These are phyloP conservation scores for Conus betulinus DNA, from an alignment of 1,140 invertebrate genomes.

Conservation along the genomic window DNA sequence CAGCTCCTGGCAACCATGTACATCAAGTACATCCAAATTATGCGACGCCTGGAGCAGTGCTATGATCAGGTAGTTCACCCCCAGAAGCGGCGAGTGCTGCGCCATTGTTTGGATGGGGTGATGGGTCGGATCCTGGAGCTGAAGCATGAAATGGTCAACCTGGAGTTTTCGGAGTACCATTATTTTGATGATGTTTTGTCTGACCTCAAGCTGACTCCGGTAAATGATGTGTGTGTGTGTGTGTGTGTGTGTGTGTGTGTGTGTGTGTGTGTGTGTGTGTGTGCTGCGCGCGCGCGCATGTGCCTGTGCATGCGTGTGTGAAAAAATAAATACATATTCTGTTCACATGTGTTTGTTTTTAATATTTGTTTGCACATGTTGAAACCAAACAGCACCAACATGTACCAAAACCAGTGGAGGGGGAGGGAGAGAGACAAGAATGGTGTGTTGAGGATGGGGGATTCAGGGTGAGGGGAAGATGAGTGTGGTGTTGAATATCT, in stretches of 20 bases:
- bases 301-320: background rate
- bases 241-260: background rate
- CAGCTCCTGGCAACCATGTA: slow-evolving; percentile 79
- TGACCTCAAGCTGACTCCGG: slow-evolving; percentile 80
- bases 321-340: too few species aligned
- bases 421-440: too few species aligned
- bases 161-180: slow-evolving; percentile 90
- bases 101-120: slow-evolving; percentile 86
- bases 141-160: slow-evolving; percentile 88
- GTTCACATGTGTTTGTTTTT: too few species aligned
- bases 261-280: background rate
- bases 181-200: slow-evolving; percentile 88
- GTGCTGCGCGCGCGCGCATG: background rate
- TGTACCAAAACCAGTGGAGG: too few species aligned
- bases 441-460: too few species aligned
- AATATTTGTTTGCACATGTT: too few species aligned
- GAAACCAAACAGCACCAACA: too few species aligned
- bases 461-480: too few species aligned
- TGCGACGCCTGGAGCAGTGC: slow-evolving; percentile 86
- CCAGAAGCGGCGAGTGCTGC: slow-evolving; percentile 89
- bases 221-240: slow-evolving; percentile 63
- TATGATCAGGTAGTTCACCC: slow-evolving; percentile 95
- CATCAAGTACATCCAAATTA: slow-evolving; percentile 87
- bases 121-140: slow-evolving; percentile 83
- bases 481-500: too few species aligned